These are phyloP conservation scores for Rhabdornis inornatus DNA, from an alignment of 2,113 vertebrate species.

Conservation along the genomic window DNA sequence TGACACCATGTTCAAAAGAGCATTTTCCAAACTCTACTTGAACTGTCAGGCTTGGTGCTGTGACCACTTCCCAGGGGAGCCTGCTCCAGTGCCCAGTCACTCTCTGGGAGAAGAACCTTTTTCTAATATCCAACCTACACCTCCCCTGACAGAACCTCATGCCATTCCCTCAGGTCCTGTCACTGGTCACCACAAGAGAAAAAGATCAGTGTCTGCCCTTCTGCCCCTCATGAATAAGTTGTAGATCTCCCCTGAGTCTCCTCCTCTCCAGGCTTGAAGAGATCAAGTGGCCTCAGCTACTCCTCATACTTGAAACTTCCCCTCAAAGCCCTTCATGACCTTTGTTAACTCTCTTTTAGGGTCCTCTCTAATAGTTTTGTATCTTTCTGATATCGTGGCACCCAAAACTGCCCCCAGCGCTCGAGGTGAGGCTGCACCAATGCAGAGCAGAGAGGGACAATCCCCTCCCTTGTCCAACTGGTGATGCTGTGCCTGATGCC, in stretches of 20 bases:
- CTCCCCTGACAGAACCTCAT: not conserved
- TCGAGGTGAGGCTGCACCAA: accelerated
- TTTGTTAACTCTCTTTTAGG: not conserved
- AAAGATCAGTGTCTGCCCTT: not conserved
- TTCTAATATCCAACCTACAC: not conserved
- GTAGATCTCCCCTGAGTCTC: not conserved
- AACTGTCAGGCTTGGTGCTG: not conserved
- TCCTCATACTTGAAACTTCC: not conserved
- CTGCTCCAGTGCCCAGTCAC: not conserved
- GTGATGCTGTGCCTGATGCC: not conserved
- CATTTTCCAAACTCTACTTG: not conserved
- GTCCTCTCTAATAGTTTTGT: not conserved
- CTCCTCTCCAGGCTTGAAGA: not conserved
- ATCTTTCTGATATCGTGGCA: not conserved
- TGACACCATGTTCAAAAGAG: not conserved
- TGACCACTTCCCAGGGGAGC: not conserved
- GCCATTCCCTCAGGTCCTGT: not conserved
- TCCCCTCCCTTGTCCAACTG: not conserved
- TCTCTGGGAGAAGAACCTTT: not conserved
- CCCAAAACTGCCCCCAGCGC: not conserved
- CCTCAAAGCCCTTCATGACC: not conserved
- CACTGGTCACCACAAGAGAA: not conserved
- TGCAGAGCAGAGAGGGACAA: not conserved
- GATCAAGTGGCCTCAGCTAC: not conserved
- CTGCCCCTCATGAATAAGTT: not conserved